Evolutionary conservation across 2,888 invertebrate species (phyloP), one percentile per base, ranked within the genome.

Genomic region (Ditylenchus weischeri): DNA sequence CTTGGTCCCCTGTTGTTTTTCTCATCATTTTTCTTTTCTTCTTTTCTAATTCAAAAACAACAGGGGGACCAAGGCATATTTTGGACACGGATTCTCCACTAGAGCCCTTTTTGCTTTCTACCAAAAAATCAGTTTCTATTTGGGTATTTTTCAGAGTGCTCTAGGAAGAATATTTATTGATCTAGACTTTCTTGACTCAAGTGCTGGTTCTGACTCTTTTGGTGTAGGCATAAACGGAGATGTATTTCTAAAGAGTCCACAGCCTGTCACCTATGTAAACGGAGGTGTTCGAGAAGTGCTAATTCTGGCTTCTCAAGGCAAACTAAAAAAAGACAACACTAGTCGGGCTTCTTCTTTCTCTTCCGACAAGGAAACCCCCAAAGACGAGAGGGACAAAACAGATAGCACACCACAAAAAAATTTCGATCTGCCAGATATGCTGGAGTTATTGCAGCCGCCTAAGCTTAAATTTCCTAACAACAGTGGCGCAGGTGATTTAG

Each of bases 111-210:
- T 36, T 29, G 5, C 5, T 29, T 29, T 2, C 29, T 23, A 4
- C 4, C 7, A 35, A 35, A 59, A 2, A 19, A 18, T 57, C 1
- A 29, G 2, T 29, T 19, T 57, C 1, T 29, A n/a, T 57, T 19
- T 19, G 50, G 6, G 50, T 4, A 50, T 50, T 29, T 59, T 59
- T 59, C 35, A 67, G 67, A 21, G n/a, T 21, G n/a, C 63, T 10
- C 57, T 67, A 15, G 59, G 50, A 35, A 64, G 50, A 36, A 35
- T 74, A n/a, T 68, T 63, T 29, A 57, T 72, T 38, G 68, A 74
- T 38, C 51, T 74, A 36, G 74, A 74, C 65, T 75, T 74, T 50
- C 29, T 74, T 36, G 74, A 74, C 49, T 75, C 76, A 18, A 65
- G 60, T 47, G 69, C 68, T 47, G 69, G 66, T 10, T 54, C 61